Percentiles rank a stretch among this genome's conserved stretches.
phyloP scores from a whole-genome alignment of 2,797 vertebrate genomes.

The Micrastur ruficollis region DNA sequence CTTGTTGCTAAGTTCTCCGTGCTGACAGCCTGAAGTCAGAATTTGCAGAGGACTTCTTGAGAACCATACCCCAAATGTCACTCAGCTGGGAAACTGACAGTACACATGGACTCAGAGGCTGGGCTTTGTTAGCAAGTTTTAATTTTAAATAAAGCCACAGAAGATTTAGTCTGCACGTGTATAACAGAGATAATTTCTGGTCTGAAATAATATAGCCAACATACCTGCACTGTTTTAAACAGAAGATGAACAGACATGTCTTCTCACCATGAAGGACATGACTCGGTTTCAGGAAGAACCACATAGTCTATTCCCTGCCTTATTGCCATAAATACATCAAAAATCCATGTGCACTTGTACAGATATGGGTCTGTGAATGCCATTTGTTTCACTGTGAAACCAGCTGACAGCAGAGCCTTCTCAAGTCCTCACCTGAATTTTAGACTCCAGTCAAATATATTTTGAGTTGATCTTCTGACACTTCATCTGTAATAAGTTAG shows the following conservation, averaged over 20 bases:
- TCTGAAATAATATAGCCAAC: background rate
- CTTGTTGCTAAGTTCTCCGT: background rate
- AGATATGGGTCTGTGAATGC: background rate
- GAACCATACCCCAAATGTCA: background rate
- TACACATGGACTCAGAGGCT: background rate
- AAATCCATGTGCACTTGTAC: background rate
- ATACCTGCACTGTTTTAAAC: background rate
- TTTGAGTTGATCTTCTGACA: background rate
- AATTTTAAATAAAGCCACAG: background rate
- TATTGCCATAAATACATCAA: background rate
- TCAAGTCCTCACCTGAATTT: background rate
- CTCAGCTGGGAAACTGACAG: background rate
- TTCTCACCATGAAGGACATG: background rate
- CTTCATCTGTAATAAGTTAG: background rate
- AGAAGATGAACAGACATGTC: background rate
- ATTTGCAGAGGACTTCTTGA: background rate
- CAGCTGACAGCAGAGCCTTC: background rate
- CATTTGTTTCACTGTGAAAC: background rate
- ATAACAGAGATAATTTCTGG: background rate
- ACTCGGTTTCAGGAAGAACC: background rate
- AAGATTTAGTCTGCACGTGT: background rate
- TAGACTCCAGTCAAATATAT: background rate
- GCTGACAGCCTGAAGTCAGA: background rate
- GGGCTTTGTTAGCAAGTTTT: background rate
- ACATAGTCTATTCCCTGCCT: background rate